Evolutionary conservation across 1,140 invertebrate genomes (phyloP), one percentile per base, ranked within the genome.

Genomic region (Caerostris darwini): DNA sequence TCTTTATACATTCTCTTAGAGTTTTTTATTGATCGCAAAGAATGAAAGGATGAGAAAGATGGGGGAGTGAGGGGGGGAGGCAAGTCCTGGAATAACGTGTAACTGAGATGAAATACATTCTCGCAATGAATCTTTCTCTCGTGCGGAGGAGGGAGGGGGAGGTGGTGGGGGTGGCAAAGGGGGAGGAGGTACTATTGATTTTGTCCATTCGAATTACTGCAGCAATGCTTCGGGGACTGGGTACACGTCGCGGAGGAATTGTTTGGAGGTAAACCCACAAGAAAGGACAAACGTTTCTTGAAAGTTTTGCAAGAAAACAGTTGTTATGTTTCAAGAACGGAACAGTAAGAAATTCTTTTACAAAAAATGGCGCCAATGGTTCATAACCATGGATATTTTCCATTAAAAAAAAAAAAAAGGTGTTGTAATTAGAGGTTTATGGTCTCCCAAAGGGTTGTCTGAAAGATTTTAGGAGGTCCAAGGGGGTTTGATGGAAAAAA

Each of bases 101-200:
- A 92, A 92, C 90, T 58, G 90, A 92, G 90, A 92, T 92, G 90
- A 92, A 92, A 92, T 92, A 92, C 90, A 92, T 92, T 92, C 90
- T 85, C 59, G 90, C 90, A 92, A 92, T 92, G 90, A 85, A 85
- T 85, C 90, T 92, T 85, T 83, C 90, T 77, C 81, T 85, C 58
- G 57, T 82, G 90, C 53, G 54, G 50, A 69, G 87, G 58, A 56
- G 19, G n/a, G n/a, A n/a, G 69, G 3, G 69, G 34, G 71, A 12
- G 8, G 71, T 0, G 0, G 3, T 10, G 71, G 3, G 8, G 8
- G 69, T 34, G 69, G 69, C 8, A 10, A 34, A 34, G 34, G 34
- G 53, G 57, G 87, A 77, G 71, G 69, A 90, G 56, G 67, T 90
- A 90, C 89, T 92, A 92, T 92, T 92, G 90, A 92, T 92, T 92